A percentile compares a stretch with the other conserved stretches of the same genome.
Conservation (phyloP, 2,888 invertebrate species). For the Agonopterix alstromeriana region DNA sequence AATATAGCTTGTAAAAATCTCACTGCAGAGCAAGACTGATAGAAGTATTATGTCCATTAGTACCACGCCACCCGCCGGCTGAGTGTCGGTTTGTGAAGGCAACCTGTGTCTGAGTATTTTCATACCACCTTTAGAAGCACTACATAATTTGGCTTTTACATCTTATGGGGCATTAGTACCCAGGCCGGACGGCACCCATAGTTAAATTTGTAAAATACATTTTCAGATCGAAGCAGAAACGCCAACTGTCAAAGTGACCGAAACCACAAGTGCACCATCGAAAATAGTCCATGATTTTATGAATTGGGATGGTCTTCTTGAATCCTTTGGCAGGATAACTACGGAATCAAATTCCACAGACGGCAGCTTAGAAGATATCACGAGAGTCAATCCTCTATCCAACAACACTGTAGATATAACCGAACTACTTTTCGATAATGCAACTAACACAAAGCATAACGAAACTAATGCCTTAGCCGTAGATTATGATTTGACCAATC, state of each 20-base stretch:
- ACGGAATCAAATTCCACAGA: conserved; percentile 65
- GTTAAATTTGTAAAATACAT: background rate
- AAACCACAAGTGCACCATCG: conserved; percentile 16
- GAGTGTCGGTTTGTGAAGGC: too few relatives aligned
- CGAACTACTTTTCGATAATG: conserved; percentile 54
- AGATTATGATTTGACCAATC: conserved; percentile 52
- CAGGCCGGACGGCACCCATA: background rate
- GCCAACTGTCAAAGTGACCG: conserved; percentile 23
- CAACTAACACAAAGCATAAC: conserved; percentile 40
- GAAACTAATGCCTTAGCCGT: conserved; percentile 32
- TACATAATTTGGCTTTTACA: background rate
- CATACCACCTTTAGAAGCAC: too few relatives aligned
- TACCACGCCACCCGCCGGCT: too few relatives aligned
- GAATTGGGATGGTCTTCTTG: conserved; percentile 66
- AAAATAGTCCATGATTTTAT: conserved; percentile 39
- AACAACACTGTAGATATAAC: conserved; percentile 54
- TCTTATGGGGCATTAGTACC: background rate
- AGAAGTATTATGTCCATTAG: too few relatives aligned
- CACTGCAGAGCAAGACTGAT: too few relatives aligned
- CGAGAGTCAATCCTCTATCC: conserved; percentile 32
- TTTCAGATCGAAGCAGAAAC: conserved; percentile 42
- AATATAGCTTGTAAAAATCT: too few relatives aligned
- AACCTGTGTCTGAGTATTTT: too few relatives aligned
- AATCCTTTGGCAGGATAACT: conserved; percentile 63
- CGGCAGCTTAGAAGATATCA: conserved; percentile 54